Base-by-base conservation (phyloP, 2,888 invertebrate genomes). In the Drosophila stalkeri region DNA sequence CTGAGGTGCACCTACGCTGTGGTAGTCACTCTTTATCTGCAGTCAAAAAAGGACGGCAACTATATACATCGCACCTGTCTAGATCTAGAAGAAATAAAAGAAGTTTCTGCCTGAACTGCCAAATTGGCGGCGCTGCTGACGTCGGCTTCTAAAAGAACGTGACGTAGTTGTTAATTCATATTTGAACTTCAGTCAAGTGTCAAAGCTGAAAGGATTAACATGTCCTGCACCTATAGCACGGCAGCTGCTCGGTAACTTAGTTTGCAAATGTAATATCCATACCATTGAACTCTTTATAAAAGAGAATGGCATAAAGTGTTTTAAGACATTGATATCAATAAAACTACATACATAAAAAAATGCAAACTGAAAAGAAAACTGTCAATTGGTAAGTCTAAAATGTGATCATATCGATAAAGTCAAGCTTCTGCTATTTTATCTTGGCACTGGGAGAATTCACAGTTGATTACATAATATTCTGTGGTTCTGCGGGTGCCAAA, bases 391-490 rank as follows among this genome's bases (percentile, higher is more conserved):
- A 68, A 57, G 68, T 44, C 18, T 18, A 18, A 0, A 12, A n/a
- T 2, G 33, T 56, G 5, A 57, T 67, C 9, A 57, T 46, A 20
- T 12, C n/a, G 2, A 11, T 12, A 3, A 23, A 52, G 49, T 8
- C 0, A 2, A 23, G 16, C 14, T 41, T 77, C 86, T 77, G 72
- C 72, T 81, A 80, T 89, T 92, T 86, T 80, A 73, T 89, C 93
- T 93, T 93, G 93, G 93, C 93, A 93, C 93, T 93, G 93, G 93
- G 93, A 93, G 93, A 93, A 93, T 93, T 93, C 93, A 93, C 93
- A 93, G 93, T 93, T 89, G 86, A 75, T 80, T 81, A 80, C 60
- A 56, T 59, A 63, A 78, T 80, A 90, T 83, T 93, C 93, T 93
- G 93, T 93, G 93, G 93, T 93, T 93, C 93, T 93, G 93, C 93